Conservation (phyloP, 2,113 vertebrate genomes). For the Campylomormyrus tamandua region DNA sequence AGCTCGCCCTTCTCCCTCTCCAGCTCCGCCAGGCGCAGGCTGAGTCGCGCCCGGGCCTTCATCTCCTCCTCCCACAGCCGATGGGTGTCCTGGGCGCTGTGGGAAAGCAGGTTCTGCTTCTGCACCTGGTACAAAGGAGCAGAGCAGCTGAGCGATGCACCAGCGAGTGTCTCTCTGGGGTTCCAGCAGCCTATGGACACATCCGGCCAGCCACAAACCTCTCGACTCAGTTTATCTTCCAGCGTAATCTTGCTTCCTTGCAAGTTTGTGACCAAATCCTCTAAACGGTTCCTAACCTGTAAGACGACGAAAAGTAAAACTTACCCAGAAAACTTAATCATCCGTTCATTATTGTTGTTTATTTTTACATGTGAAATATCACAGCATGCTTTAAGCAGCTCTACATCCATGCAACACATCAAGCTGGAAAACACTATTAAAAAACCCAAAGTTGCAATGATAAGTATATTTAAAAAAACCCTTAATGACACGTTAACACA, state of each 20-base stretch:
- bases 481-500: neutral
- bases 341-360: neutral
- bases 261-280: slow-evolving; percentile 70
- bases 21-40: slow-evolving; percentile 67
- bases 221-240: slow-evolving; percentile 70
- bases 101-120: slow-evolving; percentile 63
- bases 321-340: neutral
- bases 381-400: slow-evolving; percentile 44
- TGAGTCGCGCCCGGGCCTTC: slow-evolving; percentile 66
- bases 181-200: neutral
- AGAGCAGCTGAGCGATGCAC: neutral
- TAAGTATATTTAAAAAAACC: neutral
- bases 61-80: slow-evolving; percentile 74
- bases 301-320: slow-evolving; percentile 15
- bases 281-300: slow-evolving; percentile 68
- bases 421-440: neutral
- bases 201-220: slow-evolving; percentile 51
- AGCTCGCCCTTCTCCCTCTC: slow-evolving; percentile 67
- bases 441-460: slow-evolving; percentile 24
- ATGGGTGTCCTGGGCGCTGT: slow-evolving; percentile 65
- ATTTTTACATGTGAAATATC: slow-evolving; percentile 1
- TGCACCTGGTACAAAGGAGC: slow-evolving; percentile 55
- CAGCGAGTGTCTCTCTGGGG: neutral
- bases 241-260: slow-evolving; percentile 69
- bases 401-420: neutral